Conservation (phyloP, 1,140 invertebrate species). For the Diuraphis noxia region DNA sequence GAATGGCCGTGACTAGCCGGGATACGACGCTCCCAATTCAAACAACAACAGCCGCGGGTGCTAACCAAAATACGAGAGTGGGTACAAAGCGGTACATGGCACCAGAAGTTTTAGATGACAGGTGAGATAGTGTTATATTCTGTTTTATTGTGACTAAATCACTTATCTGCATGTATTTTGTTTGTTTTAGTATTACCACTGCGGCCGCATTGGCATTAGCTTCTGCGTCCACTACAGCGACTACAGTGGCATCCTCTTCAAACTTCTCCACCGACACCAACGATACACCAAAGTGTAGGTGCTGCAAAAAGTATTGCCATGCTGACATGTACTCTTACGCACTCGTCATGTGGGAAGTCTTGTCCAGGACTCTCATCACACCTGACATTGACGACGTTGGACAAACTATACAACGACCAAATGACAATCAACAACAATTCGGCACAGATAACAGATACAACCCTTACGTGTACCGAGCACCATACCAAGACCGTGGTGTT, state of each 20-base stretch:
- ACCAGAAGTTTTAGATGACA: slow-evolving; percentile 90
- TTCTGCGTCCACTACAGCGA: not conserved
- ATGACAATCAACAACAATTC: not conserved
- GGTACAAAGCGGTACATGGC: slow-evolving; percentile 93
- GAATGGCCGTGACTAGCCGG: slow-evolving; percentile 74
- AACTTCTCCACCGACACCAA: not conserved
- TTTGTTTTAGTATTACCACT: not conserved
- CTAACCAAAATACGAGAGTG: slow-evolving; percentile 62
- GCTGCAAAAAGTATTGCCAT: slow-evolving; percentile 84
- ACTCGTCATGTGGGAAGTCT: slow-evolving; percentile 90
- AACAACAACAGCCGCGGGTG: slow-evolving; percentile 63
- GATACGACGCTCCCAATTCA: not conserved
- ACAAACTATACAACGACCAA: slow-evolving; percentile 70
- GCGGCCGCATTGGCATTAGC: not conserved
- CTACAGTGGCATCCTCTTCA: not conserved
- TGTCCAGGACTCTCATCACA: slow-evolving; percentile 65
- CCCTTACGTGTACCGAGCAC: slow-evolving; percentile 63
- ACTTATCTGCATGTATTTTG: not conserved
- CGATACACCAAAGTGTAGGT: slow-evolving; percentile 58
- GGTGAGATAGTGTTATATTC: slow-evolving; percentile 58
- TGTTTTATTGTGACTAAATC: not conserved
- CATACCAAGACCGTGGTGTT: slow-evolving; percentile 79
- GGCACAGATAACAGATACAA: not conserved
- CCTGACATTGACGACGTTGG: slow-evolving; percentile 59
- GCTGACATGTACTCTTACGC: slow-evolving; percentile 91